phyloP scores from a whole-genome alignment of 2,888 invertebrate species.

The Nomada fucata region DNA sequence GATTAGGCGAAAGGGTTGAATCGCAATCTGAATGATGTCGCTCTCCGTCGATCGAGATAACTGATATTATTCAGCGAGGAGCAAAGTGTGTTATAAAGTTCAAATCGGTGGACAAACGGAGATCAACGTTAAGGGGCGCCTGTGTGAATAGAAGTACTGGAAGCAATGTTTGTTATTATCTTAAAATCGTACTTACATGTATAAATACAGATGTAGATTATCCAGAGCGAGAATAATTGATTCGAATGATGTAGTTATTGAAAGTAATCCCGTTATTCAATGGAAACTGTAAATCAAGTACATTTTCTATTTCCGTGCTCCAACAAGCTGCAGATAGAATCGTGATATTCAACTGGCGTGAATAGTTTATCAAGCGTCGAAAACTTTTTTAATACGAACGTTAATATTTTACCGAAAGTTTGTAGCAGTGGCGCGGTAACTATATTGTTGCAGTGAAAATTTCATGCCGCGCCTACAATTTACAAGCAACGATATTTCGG shows the following conservation, averaged over 20 bases:
- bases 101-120: too few relatives aligned
- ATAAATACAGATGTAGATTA: constrained; percentile 10
- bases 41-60: too few relatives aligned
- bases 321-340: constrained; percentile 18
- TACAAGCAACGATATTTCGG: not conserved
- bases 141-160: not conserved
- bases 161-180: not conserved
- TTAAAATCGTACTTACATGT: not conserved
- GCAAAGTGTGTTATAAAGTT: too few relatives aligned
- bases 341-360: constrained; percentile 10
- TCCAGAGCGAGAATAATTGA: constrained; percentile 25
- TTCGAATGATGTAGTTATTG: constrained; percentile 38
- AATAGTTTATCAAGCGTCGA: constrained; percentile 24
- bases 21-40: not conserved
- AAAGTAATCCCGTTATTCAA: constrained; percentile 50
- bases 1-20: constrained; percentile 61
- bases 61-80: too few relatives aligned
- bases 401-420: constrained; percentile 18
- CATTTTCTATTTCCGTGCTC: constrained; percentile 11
- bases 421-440: not conserved
- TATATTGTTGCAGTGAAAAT: not conserved
- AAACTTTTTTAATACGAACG: constrained; percentile 16
- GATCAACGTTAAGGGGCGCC: not conserved
- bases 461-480: not conserved
- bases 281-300: constrained; percentile 42